Base-by-base conservation (phyloP, 1,140 invertebrate genomes). In the Thrips palmi region DNA sequence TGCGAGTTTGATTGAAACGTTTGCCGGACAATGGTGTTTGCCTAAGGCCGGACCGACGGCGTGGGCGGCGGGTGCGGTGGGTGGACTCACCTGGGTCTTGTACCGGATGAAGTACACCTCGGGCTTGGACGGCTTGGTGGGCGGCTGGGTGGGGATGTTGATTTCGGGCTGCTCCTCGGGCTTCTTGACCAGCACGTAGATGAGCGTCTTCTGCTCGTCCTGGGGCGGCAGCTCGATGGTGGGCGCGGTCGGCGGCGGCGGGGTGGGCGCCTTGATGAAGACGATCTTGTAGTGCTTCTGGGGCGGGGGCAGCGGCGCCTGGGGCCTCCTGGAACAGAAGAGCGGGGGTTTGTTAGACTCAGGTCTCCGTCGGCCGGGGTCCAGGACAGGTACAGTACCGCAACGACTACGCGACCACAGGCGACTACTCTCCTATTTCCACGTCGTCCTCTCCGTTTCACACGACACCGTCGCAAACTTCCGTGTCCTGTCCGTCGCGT, bases 211-310 rank as follows among this genome's bases (percentile, higher is more conserved):
- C 58, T 85, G 76, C 58, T 86, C 82, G 46, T 79, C 77, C 49
- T 74, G 77, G 15, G 77, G 76, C 45, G 78, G 72, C 30, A 77
- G 52, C 4, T 61, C 56, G 43, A 83, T 68, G 14, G 75, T 60
- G 6, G 78, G 77, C 0, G 74, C 75, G 3, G 75, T 80, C 8
- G 77, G 77, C 7, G 77, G 71, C 2, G 77, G 77, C 38, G 78
- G 74, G 2, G 76, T 77, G 29, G 81, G 80, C 1, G 80, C 80
- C 58, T 84, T 84, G 52, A 86, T 86, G 63, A 86, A 85, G 24
- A 86, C 77, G 46, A 86, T 85, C 56, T 84, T 84, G 67, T 85
- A 86, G 51, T 86, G 81, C 50, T 86, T 86, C 51, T 84, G 79
- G 7, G 81, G 77, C 6, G 79, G 70, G 32, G 73, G 68, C 18